Evolutionary conservation across 2,888 invertebrate genomes (phyloP).

Genomic region (Pollenia labialis): DNA sequence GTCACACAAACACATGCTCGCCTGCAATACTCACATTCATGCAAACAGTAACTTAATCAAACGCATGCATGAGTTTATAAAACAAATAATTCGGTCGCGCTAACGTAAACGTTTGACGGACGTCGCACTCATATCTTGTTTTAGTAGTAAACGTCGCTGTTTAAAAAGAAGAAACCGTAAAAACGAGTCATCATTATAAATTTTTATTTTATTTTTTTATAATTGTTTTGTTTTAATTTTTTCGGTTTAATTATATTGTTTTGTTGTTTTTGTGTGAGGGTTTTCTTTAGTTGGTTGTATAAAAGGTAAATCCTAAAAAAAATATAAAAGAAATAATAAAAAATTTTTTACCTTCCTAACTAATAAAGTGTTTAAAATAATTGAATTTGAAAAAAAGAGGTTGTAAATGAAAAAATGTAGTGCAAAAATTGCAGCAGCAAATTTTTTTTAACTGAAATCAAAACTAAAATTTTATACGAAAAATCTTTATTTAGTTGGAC

Average conservation of each 20-base stretch:
- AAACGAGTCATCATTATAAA: constrained; percentile 71
- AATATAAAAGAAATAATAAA: neutral
- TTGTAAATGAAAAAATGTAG: neutral
- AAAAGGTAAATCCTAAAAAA: constrained; percentile 40
- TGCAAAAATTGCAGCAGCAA: constrained; percentile 4
- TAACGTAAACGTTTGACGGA: constrained; percentile 64
- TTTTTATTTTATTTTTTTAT: constrained; percentile 52
- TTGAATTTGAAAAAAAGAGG: neutral
- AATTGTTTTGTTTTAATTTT: constrained; percentile 32
- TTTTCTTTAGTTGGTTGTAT: constrained; percentile 40
- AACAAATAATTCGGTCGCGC: constrained; percentile 60
- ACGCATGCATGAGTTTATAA: constrained; percentile 67
- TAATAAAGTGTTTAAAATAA: constrained; percentile 33
- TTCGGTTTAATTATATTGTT: constrained; percentile 57
- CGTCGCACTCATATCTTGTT: constrained; percentile 67
- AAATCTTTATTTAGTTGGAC: constrained; percentile 22
- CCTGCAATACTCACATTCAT: constrained; percentile 12
- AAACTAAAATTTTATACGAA: neutral
- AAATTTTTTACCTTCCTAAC: constrained; percentile 16
- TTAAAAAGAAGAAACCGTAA: constrained; percentile 71
- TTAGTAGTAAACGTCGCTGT: constrained; percentile 59
- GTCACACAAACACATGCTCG: constrained; percentile 41
- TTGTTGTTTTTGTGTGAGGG: constrained; percentile 39
- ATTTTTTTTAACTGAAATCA: constrained; percentile 22
- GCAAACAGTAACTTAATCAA: constrained; percentile 60